Conservation (phyloP, 2,797 vertebrate species). For the Pseudochirops corinnae region DNA sequence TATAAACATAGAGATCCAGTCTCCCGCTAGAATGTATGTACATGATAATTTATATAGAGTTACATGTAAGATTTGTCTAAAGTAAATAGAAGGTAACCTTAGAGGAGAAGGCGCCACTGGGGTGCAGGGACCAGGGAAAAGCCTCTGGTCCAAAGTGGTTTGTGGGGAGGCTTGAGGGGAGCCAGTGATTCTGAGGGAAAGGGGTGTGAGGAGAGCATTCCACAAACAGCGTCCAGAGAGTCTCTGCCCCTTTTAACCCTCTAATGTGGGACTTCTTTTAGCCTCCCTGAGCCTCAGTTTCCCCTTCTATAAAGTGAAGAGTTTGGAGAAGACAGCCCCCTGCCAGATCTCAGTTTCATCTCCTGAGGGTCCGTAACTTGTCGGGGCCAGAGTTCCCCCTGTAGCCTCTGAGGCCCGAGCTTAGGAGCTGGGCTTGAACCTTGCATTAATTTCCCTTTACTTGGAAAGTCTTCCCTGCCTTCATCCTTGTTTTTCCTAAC, state of each 20-base stretch:
- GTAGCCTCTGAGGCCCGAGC: background rate
- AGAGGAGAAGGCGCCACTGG: background rate
- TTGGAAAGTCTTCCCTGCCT: background rate
- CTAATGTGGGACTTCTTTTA: background rate
- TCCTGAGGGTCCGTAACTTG: background rate
- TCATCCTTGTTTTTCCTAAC: slow-evolving; percentile 9
- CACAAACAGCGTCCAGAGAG: background rate
- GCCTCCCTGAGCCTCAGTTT: background rate
- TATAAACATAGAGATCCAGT: background rate
- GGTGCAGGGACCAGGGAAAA: background rate
- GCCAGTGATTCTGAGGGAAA: background rate
- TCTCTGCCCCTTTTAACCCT: background rate
- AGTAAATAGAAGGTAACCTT: background rate
- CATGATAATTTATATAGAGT: background rate
- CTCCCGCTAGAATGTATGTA: background rate
- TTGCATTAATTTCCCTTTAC: background rate
- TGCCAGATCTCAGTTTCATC: background rate
- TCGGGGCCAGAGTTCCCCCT: background rate
- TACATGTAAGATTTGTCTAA: background rate
- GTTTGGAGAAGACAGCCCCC: background rate
- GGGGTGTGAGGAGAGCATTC: background rate
- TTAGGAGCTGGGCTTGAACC: background rate
- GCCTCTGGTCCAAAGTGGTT: too few relatives aligned
- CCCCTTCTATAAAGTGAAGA: background rate
- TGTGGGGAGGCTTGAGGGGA: background rate